Conservation (phyloP, 2,888 invertebrate genomes). For the Pristionchus exspectatus region DNA sequence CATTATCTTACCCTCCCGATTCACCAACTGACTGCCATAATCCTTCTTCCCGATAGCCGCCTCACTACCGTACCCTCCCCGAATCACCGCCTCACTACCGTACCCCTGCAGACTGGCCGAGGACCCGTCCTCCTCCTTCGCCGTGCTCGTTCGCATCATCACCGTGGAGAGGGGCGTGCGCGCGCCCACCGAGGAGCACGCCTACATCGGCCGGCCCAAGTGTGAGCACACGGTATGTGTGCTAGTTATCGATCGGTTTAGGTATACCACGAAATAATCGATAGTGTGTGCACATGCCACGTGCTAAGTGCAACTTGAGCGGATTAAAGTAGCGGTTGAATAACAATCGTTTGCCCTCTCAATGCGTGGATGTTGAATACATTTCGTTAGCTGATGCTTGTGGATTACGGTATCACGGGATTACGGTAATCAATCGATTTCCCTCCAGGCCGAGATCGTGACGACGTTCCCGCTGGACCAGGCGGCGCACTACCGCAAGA, state of each 20-base stretch:
- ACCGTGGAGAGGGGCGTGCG: neutral
- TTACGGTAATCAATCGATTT: neutral
- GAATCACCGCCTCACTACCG: too few relatives aligned
- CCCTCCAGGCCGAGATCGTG: constrained; percentile 11
- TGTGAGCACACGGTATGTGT: neutral
- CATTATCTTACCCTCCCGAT: neutral
- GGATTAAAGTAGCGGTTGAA: too few relatives aligned
- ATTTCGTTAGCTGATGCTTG: neutral
- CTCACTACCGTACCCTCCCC: too few relatives aligned
- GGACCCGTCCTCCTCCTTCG: neutral
- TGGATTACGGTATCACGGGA: neutral
- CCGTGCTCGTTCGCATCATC: neutral
- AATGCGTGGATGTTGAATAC: too few relatives aligned
- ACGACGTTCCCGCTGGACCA: constrained; percentile 15
- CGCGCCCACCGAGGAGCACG: constrained; percentile 4
- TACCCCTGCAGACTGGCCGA: neutral
- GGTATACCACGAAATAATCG: too few relatives aligned
- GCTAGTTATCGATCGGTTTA: neutral
- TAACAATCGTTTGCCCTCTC: too few relatives aligned
- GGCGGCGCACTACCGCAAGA: neutral
- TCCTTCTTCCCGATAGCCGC: too few relatives aligned
- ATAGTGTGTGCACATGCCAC: too few relatives aligned
- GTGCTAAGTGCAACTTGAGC: too few relatives aligned
- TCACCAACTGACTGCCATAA: too few relatives aligned
- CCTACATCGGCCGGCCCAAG: neutral